Base-by-base conservation (phyloP, 2,113 vertebrate species). In the Melospiza georgiana region DNA sequence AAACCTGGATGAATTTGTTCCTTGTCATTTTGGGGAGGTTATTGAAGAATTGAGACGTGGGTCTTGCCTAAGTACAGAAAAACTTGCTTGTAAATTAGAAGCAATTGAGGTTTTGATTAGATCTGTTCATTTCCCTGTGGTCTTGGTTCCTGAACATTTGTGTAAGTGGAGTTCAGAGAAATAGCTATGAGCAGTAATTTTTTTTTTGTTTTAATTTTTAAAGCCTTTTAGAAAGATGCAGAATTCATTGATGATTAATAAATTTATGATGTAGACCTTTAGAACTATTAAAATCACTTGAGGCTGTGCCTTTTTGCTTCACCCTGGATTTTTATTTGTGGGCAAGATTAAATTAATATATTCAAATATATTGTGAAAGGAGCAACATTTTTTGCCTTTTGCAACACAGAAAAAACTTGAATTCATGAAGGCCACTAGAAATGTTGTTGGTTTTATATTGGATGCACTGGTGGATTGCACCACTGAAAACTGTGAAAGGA, bases 141-240 rank as follows among this genome's bases (percentile, higher is more conserved):
- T 77, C 71, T 23, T 66, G 52, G 82, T 87, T 96, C 71, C 51
- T 80, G 91, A 86, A 51, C 13, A 48, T 68, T 96, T 89, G 71
- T 37, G 35, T 87, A 85, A 95, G 35, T 89, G 75, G 61, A 94
- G 67, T 83, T 97, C 87, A 93, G 89, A 95, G 89, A 89, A 92
- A 94, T 94, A n/a, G 77, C 89, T 63, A 23, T 35, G 41, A 96
- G 87, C 80, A 31, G 68, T 81, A 52, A 14, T 73, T 49, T 75
- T 75, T 48, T 58, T 49, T 37, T 24, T 33, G 51, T 84, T 72
- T 43, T 37, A 2, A 49, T 48, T 89, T 87, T 76, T 41, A 58
- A 90, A 87, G 57, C 20, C 66, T 89, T 89, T 94, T 84, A 74
- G 33, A 65, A 77, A 44, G 77, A 84, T 79, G 22, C 66, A 61